Percentiles rank a stretch among this genome's conserved stretches.
Evolutionary conservation across 2,797 vertebrate species (phyloP).

Genomic region (Galagoides demidoff): DNA sequence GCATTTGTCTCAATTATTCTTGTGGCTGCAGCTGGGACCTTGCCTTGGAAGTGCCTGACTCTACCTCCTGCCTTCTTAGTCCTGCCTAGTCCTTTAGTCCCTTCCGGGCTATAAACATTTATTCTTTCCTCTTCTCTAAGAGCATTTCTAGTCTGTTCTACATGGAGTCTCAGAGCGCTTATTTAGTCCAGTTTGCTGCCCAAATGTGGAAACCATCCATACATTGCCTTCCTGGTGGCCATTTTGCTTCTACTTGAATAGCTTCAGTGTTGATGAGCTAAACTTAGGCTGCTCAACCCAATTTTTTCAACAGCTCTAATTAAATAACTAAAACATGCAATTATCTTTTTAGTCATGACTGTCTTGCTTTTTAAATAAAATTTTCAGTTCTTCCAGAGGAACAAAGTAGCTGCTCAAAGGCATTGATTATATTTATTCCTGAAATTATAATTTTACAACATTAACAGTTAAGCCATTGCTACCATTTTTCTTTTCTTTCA

Average conservation of each 20-base stretch:
- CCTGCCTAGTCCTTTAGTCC: not conserved
- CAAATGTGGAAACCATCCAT: not conserved
- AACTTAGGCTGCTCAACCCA: slow-evolving; percentile 54
- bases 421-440: slow-evolving; percentile 69
- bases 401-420: slow-evolving; percentile 75
- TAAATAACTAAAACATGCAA: slow-evolving; percentile 78
- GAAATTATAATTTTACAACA: slow-evolving; percentile 66
- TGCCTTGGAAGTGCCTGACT: not conserved
- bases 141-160: not conserved
- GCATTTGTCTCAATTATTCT: not conserved
- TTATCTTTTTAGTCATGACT: slow-evolving; percentile 82
- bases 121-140: not conserved
- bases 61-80: not conserved
- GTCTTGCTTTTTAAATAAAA: slow-evolving; percentile 79
- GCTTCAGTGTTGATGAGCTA: slow-evolving; percentile 57
- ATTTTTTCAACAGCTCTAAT: slow-evolving; percentile 75
- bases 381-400: slow-evolving; percentile 74
- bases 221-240: not conserved
- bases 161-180: not conserved
- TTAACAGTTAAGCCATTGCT: slow-evolving; percentile 65
- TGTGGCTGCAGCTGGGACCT: not conserved
- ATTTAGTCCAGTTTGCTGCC: not conserved
- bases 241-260: slow-evolving; percentile 32
- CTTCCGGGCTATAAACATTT: not conserved
- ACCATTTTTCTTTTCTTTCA: slow-evolving; percentile 40